A percentile compares a stretch with the other conserved stretches of the same genome.
These are phyloP conservation scores for Nephrotoma guestfalica DNA, from an alignment of 2,888 invertebrate genomes.

Conservation along the genomic window DNA sequence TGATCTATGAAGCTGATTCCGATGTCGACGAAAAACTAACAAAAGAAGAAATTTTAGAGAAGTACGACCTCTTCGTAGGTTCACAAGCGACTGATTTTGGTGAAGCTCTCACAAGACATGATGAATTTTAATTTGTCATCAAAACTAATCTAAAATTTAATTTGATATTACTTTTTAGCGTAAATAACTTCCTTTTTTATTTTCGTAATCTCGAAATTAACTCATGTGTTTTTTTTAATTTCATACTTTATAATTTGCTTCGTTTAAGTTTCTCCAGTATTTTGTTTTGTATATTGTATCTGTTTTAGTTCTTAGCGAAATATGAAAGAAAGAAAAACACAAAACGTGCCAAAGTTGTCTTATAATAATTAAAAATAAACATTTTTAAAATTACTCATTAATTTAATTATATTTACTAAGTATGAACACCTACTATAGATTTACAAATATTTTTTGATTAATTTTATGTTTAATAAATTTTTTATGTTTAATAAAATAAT, in stretches of 20 bases:
- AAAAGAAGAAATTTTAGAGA: conserved; percentile 78
- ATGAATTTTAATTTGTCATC: conserved; percentile 62
- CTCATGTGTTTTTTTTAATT: neutral
- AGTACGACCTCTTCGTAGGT: conserved; percentile 95
- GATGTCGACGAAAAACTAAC: conserved; percentile 84
- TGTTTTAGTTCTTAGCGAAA: neutral
- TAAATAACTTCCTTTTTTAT: neutral
- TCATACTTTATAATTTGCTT: neutral
- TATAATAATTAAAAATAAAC: neutral
- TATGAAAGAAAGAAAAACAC: neutral
- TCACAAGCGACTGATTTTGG: conserved; percentile 99
- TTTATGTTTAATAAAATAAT: neutral
- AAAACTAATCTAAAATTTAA: neutral
- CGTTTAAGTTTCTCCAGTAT: neutral
- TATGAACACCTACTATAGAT: neutral
- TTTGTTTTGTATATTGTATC: neutral
- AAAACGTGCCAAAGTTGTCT: conserved; percentile 5
- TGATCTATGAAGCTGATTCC: conserved; percentile 85
- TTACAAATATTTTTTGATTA: neutral
- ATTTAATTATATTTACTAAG: neutral
- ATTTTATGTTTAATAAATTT: neutral
- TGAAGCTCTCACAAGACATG: conserved; percentile 86
- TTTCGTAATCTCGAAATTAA: neutral
- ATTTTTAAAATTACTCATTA: neutral
- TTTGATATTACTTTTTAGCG: neutral